phyloP scores from a whole-genome alignment of 2,888 invertebrate genomes.

The Orthosia gracilis region DNA sequence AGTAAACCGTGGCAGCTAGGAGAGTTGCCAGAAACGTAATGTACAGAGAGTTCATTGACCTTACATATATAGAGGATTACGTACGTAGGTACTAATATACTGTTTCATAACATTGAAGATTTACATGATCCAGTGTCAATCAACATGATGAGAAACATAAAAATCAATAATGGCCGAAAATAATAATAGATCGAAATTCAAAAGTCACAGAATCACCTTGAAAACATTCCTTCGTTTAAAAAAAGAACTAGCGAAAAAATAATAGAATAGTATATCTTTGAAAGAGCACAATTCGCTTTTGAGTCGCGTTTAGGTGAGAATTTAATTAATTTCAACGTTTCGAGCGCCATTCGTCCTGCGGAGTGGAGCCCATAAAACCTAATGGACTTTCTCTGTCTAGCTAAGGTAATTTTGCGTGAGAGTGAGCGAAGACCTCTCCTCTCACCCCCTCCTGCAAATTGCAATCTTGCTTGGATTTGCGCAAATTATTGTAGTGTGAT shows the following conservation, averaged over 20 bases:
- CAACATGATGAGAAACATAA: slow-evolving; percentile 1
- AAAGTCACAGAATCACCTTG: slow-evolving; percentile 25
- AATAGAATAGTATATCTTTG: slow-evolving; percentile 36
- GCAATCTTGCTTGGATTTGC: slow-evolving; percentile 78
- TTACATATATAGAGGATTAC: background rate
- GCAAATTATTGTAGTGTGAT: slow-evolving; percentile 56
- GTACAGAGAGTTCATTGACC: slow-evolving; percentile 30
- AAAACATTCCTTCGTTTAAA: slow-evolving; percentile 37
- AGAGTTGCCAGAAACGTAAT: slow-evolving; percentile 40
- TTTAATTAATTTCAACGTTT: slow-evolving; percentile 89
- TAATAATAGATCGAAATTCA: slow-evolving; percentile 4
- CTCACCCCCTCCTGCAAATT: slow-evolving; percentile 78
- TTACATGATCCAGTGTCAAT: slow-evolving; percentile 1
- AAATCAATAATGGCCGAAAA: background rate
- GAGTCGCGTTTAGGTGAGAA: slow-evolving; percentile 81
- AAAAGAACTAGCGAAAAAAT: slow-evolving; percentile 30
- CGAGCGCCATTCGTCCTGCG: slow-evolving; percentile 85
- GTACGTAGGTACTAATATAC: background rate
- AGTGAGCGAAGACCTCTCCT: slow-evolving; percentile 69
- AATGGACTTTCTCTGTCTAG: slow-evolving; percentile 90
- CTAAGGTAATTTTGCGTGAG: slow-evolving; percentile 84
- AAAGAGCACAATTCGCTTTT: slow-evolving; percentile 69
- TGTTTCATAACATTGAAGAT: slow-evolving; percentile 1
- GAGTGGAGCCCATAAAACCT: slow-evolving; percentile 87
- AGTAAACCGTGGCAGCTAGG: slow-evolving; percentile 34